Evolutionary conservation across 2,888 invertebrate species (phyloP).

Genomic region (Drosophila paucipuncta): DNA sequence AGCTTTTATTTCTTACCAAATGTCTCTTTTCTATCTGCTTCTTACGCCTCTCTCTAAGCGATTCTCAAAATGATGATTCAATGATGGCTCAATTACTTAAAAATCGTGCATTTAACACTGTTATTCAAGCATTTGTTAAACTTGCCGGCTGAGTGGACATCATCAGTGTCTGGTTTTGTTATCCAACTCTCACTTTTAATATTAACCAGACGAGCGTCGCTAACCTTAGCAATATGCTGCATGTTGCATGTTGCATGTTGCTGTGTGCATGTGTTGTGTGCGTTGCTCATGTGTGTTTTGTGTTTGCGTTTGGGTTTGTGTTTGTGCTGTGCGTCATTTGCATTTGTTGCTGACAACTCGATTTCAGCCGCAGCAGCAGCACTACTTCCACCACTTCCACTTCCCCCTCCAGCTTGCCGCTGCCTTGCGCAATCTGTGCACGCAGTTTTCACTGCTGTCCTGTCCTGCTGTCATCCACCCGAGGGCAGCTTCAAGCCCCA

Average conservation of each 20-base stretch:
- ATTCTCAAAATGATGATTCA: conserved; percentile 18
- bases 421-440: conserved; percentile 17
- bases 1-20: not conserved
- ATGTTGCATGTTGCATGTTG: conserved; percentile 9
- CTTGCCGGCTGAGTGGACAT: conserved; percentile 22
- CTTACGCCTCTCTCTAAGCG: not conserved
- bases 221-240: conserved; percentile 15
- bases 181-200: conserved; percentile 58
- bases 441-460: conserved; percentile 68
- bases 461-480: conserved; percentile 50
- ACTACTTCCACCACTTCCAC: not conserved
- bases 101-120: not conserved
- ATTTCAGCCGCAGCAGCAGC: conserved; percentile 15
- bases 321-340: conserved; percentile 53
- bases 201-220: conserved; percentile 27
- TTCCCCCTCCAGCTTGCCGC: not conserved
- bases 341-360: conserved; percentile 67
- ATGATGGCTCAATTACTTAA: not conserved
- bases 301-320: not conserved
- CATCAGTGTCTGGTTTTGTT: conserved; percentile 50
- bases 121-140: conserved; percentile 35
- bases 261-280: conserved; percentile 7
- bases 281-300: not conserved
- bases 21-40: not conserved
- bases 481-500: conserved; percentile 50